Evolutionary conservation across 1,140 invertebrate species (phyloP).

Genomic region (Temnothorax curvispinosus): DNA sequence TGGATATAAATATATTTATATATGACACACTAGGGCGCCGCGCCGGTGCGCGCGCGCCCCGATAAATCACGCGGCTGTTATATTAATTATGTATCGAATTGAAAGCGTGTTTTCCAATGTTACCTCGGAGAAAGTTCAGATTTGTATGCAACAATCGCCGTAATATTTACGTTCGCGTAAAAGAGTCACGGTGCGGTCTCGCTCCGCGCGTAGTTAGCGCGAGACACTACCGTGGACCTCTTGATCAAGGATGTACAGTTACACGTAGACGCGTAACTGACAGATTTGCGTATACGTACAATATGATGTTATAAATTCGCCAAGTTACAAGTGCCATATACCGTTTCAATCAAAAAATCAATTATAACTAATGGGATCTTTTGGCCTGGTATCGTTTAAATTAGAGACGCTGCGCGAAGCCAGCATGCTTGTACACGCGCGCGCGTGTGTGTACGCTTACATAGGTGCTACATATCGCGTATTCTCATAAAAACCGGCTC

Average conservation of each 20-base stretch:
- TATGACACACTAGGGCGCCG: constrained; percentile 31
- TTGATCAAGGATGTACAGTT: not conserved
- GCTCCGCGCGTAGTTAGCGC: too few relatives aligned
- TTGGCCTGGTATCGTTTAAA: not conserved
- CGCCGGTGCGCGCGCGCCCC: not conserved
- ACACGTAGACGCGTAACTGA: not conserved
- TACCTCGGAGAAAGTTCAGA: constrained; percentile 50
- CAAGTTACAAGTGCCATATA: not conserved
- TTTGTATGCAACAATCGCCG: constrained; percentile 34
- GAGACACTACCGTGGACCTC: too few relatives aligned
- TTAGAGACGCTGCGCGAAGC: not conserved
- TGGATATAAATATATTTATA: constrained; percentile 68
- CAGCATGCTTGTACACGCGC: too few relatives aligned
- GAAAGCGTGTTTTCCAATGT: constrained; percentile 52
- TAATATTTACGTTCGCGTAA: constrained; percentile 22
- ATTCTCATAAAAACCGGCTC: constrained; percentile 37
- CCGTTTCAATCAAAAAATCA: constrained; percentile 19
- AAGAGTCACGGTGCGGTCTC: too few relatives aligned
- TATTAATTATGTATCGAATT: constrained; percentile 56
- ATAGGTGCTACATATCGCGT: constrained; percentile 11
- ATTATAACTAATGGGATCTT: constrained; percentile 30
- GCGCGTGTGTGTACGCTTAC: not conserved
- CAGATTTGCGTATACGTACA: not conserved
- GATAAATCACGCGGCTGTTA: constrained; percentile 57
- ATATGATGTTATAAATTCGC: not conserved